phyloP scores from a whole-genome alignment of 2,113 vertebrate species.

The Nannospalax galili region DNA sequence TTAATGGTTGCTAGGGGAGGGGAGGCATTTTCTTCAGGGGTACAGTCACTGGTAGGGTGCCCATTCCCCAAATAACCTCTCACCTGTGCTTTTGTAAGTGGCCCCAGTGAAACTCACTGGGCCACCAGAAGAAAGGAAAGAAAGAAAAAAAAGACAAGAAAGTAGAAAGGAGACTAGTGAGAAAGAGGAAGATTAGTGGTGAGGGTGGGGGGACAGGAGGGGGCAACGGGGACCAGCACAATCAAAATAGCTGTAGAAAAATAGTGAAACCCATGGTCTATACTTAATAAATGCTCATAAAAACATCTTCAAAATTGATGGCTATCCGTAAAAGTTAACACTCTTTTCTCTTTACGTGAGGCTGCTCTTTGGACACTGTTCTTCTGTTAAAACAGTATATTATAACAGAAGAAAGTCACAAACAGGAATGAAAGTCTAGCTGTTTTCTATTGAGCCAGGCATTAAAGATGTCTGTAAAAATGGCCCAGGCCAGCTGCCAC shows the following conservation, averaged over 20 bases:
- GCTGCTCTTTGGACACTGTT: neutral
- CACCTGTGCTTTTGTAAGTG: neutral
- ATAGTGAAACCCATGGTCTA: neutral
- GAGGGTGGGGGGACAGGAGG: no score
- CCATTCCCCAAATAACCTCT: neutral
- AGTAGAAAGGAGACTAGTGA: no score
- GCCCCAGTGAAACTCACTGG: neutral
- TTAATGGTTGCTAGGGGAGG: neutral
- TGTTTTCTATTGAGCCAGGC: neutral
- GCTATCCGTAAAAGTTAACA: slow-evolving; percentile 15
- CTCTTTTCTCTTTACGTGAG: neutral
- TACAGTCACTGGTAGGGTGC: neutral
- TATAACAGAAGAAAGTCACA: neutral
- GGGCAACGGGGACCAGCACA: neutral
- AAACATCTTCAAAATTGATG: neutral
- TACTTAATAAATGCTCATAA: neutral
- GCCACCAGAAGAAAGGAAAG: neutral
- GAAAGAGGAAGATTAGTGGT: neutral
- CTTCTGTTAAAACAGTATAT: neutral
- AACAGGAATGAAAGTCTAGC: neutral
- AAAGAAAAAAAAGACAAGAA: neutral
- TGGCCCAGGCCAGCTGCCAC: neutral
- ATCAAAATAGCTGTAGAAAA: neutral
- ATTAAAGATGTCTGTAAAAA: neutral
- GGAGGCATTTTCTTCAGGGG: neutral